Conservation (phyloP, 2,113 vertebrate genomes). For the Corythornis cristatus region DNA sequence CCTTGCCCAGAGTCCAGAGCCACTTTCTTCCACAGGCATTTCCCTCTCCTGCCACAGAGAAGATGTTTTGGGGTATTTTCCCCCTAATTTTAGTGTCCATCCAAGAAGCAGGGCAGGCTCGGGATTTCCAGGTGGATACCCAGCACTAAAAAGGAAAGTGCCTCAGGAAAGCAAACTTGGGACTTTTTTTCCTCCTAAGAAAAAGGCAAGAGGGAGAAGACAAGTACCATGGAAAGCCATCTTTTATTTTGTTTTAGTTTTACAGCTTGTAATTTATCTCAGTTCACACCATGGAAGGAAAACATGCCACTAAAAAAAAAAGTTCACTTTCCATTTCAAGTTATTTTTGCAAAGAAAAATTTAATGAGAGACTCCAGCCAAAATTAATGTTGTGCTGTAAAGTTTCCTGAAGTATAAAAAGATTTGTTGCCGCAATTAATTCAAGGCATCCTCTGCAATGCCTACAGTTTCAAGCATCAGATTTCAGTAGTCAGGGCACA, state of each 20-base stretch:
- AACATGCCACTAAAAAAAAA: not conserved
- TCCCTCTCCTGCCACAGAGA: not conserved
- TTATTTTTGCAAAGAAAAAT: not conserved
- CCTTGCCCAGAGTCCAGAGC: not conserved
- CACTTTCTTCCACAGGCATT: fast-evolving
- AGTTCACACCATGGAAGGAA: not conserved
- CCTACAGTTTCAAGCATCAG: not conserved
- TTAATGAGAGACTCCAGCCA: not conserved
- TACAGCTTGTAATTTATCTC: not conserved
- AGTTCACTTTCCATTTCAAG: not conserved
- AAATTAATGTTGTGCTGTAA: not conserved
- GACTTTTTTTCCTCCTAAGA: not conserved
- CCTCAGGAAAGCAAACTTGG: not conserved
- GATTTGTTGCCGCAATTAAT: not conserved
- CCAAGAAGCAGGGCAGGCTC: not conserved
- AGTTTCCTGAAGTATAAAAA: not conserved
- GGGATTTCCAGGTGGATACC: not conserved
- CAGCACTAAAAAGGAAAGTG: fast-evolving
- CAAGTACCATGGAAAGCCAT: not conserved
- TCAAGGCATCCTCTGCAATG: not conserved
- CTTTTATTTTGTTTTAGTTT: not conserved
- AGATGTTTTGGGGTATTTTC: not conserved
- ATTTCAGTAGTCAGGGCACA: not conserved
- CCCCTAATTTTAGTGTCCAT: not conserved
- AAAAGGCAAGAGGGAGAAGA: not conserved